Base-by-base conservation (phyloP, 2,113 vertebrate species). In the Catharus minimus region DNA sequence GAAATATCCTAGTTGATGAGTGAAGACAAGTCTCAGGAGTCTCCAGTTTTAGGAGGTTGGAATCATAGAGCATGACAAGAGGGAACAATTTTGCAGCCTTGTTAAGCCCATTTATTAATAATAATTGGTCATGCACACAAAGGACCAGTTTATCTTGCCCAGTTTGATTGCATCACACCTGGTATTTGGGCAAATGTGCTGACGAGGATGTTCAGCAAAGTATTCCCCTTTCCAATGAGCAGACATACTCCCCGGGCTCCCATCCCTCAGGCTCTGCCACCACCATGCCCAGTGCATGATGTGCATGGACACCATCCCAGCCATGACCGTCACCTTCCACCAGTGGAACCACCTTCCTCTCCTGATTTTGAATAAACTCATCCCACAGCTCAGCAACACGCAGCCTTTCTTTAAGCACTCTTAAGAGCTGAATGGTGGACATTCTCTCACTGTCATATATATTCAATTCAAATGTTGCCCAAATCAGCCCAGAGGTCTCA, bases 201-300 rank as follows among this genome's bases (percentile, higher is more conserved):
- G 39, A 23, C n/a, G 9, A 36, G 57, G 39, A 19, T 58, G 32
- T n/a, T 62, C 26, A 49, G 52, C 28, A 27, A 32, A 66, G 32
- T 7, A 12, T 36, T 50, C 52, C 36, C 14, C 23, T 85, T 55
- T 4, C 56, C 74, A 44, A 39, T 0, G 0, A 43, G 49, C 57
- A 67, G 39, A 28, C 0, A 3, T 2, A 7, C 50, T 66, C 43
- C 9, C 47, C 38, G 36, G 39, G 20, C 33, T 69, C 13, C 38
- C 2, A 2, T 11, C 28, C 32, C 47, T 33, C 2, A 2, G 66
- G 52, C 60, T 74, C 69, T 71, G 38, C 61, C 13, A 2, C 58
- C 20, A 1, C 47, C 1, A 0, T 2, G 14, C 15, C 60, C 3
- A 0, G 6, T 39, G 41, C 0, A 1, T 3, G 27, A 6, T 7